Conservation (phyloP, 2,888 invertebrate species). For the Pandemis corylana region DNA sequence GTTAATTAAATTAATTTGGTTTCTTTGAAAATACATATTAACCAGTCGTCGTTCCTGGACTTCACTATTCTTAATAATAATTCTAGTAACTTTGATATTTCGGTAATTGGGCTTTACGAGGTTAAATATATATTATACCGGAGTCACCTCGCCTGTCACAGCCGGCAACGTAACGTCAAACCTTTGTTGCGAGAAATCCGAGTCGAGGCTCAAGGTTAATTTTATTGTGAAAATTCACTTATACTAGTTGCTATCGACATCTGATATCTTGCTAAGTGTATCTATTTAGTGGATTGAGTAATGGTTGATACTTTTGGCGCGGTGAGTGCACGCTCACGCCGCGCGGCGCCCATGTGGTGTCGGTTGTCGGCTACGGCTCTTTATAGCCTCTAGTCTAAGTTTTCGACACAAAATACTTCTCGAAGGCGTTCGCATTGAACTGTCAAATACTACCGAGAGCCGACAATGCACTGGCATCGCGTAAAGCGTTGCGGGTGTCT, state of each 20-base stretch:
- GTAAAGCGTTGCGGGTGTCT: no score
- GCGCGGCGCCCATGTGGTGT: background rate
- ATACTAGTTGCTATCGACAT: slow-evolving; percentile 23
- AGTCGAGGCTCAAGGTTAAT: slow-evolving; percentile 22
- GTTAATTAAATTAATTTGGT: no score
- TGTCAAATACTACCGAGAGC: no score
- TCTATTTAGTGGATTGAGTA: slow-evolving; percentile 6
- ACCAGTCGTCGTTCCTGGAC: no score
- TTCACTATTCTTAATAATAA: background rate
- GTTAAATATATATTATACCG: background rate
- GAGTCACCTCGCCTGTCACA: slow-evolving; percentile 9
- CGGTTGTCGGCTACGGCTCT: no score
- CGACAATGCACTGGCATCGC: no score
- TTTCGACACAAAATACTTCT: no score
- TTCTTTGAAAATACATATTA: no score
- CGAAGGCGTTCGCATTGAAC: no score
- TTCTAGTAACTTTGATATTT: background rate
- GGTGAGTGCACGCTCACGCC: background rate
- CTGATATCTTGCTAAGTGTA: slow-evolving; percentile 22
- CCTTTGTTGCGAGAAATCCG: slow-evolving; percentile 24
- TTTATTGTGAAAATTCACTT: slow-evolving; percentile 28
- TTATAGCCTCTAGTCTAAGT: no score
- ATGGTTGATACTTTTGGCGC: background rate
- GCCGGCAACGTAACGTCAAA: slow-evolving; percentile 26
- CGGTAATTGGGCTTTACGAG: background rate